Base-by-base conservation (phyloP, 2,797 vertebrate species). In the Trematomus bernacchii region DNA sequence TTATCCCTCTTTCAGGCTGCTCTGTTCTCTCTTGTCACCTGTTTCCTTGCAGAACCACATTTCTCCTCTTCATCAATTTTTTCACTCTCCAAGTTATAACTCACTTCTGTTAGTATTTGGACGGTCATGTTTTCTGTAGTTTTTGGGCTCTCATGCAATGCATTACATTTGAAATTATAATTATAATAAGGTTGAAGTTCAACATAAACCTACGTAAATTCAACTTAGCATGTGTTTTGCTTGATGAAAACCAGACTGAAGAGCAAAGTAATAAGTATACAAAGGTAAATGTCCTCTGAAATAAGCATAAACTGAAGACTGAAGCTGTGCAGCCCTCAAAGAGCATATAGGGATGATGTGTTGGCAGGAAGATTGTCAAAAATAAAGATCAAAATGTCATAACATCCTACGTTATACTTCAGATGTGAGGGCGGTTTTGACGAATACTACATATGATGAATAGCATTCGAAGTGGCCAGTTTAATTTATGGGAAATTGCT, bases 11-110 rank as follows among this genome's bases (percentile, higher is more conserved):
- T 66, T 73, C 67, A 37, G 48, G 61, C 71, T 21, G 11, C 37
- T 68, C 55, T 55, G 44, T 47, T n/a, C 58, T 51, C 66, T 64
- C 46, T 65, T 23, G 68, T 51, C 73, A 83, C 60, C 80, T 82
- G 76, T 44, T 3, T n/a, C 48, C 44, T 37, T 55, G 21, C 47
- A 76, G 42, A 50, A 76, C 52, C 66, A 19, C 42, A 51, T 13
- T 52, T 27, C 11, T 65, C 4, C 48, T 70, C 70, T 62, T 53
- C 42, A 47, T 62, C 21, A 6, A 54, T 64, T n/a, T 19, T 33
- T 71, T n/a, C 16, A 33, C 27, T 75, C 37, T 47, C 11, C 2
- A 3, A 33, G 2, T 19, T 27, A 19, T 46, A 3, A 19, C 12
- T 27, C 37, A 64, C 40, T 70, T 33, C 37, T 47, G 5, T 14